Evolutionary conservation across 2,888 invertebrate genomes (phyloP).

Genomic region (Syritta pipiens): DNA sequence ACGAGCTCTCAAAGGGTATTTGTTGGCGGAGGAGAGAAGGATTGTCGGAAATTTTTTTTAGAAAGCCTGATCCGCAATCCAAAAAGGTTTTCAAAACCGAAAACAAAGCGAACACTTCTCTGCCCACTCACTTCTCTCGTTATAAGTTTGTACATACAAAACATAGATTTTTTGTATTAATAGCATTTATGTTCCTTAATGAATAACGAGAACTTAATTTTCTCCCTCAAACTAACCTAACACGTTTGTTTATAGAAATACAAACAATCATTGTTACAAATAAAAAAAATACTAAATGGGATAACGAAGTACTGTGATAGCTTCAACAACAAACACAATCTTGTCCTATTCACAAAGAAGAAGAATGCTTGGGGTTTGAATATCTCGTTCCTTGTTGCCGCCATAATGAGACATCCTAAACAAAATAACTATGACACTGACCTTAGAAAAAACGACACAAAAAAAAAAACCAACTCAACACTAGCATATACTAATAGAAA

Average conservation of each 20-base stretch:
- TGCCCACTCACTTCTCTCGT: conserved; percentile 3
- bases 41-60: neutral
- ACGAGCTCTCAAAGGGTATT: conserved; percentile 32
- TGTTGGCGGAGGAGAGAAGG: neutral
- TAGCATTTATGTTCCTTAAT: conserved; percentile 38
- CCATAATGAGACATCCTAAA: conserved; percentile 67
- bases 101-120: neutral
- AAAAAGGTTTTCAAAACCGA: neutral
- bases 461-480: conserved; percentile 21
- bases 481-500: conserved; percentile 17
- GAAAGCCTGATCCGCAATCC: neutral
- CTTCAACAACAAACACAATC: conserved; percentile 71
- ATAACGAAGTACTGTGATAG: conserved; percentile 77
- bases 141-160: conserved; percentile 28
- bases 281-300: conserved; percentile 63
- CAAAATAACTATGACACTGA: conserved; percentile 45
- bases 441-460: conserved; percentile 37
- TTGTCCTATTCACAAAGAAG: conserved; percentile 55
- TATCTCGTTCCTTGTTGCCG: conserved; percentile 71
- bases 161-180: conserved; percentile 1
- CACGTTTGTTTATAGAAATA: conserved; percentile 25
- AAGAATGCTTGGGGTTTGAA: conserved; percentile 59
- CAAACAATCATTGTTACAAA: conserved; percentile 27
- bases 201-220: conserved; percentile 1
- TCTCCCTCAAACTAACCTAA: conserved; percentile 7